phyloP scores from a whole-genome alignment of 2,113 vertebrate genomes.

The Cyprinus carpio region DNA sequence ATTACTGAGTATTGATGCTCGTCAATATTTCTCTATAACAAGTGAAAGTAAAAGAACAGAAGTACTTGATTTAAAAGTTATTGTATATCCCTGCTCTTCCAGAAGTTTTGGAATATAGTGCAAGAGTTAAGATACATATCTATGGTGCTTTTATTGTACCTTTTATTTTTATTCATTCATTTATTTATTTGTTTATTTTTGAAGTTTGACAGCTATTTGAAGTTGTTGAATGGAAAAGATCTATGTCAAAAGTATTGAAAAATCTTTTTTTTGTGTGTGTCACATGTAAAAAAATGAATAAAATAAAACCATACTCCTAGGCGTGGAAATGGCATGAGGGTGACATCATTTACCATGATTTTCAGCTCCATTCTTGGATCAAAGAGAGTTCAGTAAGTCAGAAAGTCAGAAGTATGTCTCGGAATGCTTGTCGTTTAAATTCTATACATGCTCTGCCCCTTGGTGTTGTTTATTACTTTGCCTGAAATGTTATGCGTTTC shows the following conservation, averaged over 20 bases:
- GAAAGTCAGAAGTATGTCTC: no score
- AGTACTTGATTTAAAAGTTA: no score
- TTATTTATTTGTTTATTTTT: neutral
- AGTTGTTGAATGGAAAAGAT: no score
- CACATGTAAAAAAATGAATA: neutral
- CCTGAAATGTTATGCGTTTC: neutral
- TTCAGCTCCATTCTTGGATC: neutral
- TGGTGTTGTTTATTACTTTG: neutral
- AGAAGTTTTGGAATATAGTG: neutral
- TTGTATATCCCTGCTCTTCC: no score
- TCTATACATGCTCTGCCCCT: neutral
- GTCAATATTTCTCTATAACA: no score
- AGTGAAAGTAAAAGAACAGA: no score
- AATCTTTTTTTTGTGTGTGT: neutral
- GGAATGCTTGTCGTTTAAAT: neutral
- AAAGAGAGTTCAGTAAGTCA: conserved; percentile 3
- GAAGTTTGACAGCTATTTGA: neutral
- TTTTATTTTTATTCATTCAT: neutral
- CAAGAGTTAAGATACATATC: neutral
- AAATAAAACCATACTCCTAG: no score
- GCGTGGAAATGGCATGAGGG: neutral
- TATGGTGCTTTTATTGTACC: neutral
- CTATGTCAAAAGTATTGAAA: neutral
- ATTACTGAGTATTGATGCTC: no score
- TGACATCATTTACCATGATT: neutral